phyloP scores from a whole-genome alignment of 2,797 vertebrate species.

The Halcyon chelicuti region DNA sequence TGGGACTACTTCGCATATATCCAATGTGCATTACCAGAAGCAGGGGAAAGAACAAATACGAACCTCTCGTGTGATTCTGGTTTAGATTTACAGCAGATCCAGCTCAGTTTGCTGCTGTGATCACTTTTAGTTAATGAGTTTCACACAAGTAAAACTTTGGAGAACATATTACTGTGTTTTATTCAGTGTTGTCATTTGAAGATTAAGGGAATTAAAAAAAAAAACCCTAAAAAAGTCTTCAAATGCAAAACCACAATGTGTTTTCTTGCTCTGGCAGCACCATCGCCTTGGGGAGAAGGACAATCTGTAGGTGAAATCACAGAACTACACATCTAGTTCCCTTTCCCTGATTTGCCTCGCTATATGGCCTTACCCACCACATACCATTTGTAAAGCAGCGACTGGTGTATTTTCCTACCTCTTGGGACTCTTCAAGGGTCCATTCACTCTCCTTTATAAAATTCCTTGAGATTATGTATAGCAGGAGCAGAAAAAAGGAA shows the following conservation, averaged over 20 bases:
- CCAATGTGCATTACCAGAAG: neutral
- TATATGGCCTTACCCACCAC: neutral
- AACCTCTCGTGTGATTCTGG: neutral
- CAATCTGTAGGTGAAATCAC: neutral
- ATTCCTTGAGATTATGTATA: neutral
- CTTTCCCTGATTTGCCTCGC: neutral
- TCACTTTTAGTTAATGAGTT: neutral
- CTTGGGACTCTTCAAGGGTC: neutral
- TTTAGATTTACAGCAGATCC: neutral
- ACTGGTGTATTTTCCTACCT: neutral
- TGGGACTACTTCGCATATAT: neutral
- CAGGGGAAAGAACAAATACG: neutral
- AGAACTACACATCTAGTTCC: neutral
- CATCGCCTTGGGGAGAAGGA: neutral
- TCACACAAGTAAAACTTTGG: neutral
- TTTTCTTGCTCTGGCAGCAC: neutral
- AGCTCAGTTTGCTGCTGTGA: neutral
- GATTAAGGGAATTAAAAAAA: neutral
- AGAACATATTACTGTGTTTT: neutral
- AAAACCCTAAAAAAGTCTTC: neutral
- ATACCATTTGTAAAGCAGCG: neutral
- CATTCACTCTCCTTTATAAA: neutral
- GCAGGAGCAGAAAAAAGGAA: neutral
- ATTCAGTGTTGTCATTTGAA: neutral
- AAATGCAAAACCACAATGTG: neutral